A percentile compares a stretch with the other conserved stretches of the same genome.
Evolutionary conservation across 2,797 vertebrate species (phyloP).

Genomic region (Paedocypris micromegethes): DNA sequence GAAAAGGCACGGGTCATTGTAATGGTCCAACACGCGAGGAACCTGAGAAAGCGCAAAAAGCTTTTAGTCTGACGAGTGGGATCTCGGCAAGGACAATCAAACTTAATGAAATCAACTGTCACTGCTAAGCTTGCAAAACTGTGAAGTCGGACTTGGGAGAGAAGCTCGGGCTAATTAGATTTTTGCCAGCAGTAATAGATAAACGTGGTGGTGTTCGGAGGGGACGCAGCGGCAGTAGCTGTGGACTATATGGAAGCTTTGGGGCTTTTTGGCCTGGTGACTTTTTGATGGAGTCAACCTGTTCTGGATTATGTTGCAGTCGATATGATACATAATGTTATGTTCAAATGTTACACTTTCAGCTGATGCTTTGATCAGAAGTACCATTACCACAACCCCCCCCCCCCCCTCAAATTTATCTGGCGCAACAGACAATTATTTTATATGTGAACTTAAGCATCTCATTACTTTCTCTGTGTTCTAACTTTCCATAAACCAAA

Average conservation of each 20-base stretch:
- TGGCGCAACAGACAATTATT: too few species aligned
- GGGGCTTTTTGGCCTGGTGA: too few species aligned
- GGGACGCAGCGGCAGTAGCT: slow-evolving; percentile 3
- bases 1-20: slow-evolving; percentile 67
- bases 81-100: slow-evolving; percentile 78
- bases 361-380: too few species aligned
- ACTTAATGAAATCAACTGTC: slow-evolving; percentile 89
- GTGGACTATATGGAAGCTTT: background rate
- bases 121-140: slow-evolving; percentile 87
- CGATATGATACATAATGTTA: too few species aligned
- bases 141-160: slow-evolving; percentile 84
- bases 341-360: too few species aligned
- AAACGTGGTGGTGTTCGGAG: slow-evolving; percentile 73
- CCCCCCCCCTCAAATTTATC: too few species aligned
- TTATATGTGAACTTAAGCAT: too few species aligned
- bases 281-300: too few species aligned
- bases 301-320: too few species aligned
- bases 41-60: slow-evolving; percentile 75
- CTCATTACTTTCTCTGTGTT: too few species aligned
- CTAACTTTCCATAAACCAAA: too few species aligned
- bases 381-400: too few species aligned
- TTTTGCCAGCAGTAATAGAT: slow-evolving; percentile 83
- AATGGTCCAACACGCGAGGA: slow-evolving; percentile 79
- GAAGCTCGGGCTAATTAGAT: slow-evolving; percentile 86
- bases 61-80: slow-evolving; percentile 76